Evolutionary conservation across 2,797 vertebrate species (phyloP), one percentile per base, ranked within the genome.

Genomic region (Ptychadena robeensis): DNA sequence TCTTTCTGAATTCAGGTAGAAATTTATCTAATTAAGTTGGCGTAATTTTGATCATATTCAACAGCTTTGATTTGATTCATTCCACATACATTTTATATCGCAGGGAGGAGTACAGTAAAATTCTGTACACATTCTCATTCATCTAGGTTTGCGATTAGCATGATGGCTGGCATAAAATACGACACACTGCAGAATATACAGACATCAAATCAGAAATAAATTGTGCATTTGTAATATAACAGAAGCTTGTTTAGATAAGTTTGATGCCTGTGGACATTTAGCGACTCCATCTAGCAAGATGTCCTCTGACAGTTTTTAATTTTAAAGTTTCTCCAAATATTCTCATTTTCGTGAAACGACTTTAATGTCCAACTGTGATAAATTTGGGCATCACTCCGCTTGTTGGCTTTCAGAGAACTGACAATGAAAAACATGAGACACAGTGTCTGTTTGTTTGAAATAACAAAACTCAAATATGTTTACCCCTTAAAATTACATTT

Each of bases 211-310:
- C 57, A 37, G 57, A 70, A 80, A 80, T 79, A 40, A 12, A 22
- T 53, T 53, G 18, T 53, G 22, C 44, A 53, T 61, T 61, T 70
- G 27, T 35, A 70, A 34, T 25, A 80, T 61, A 71, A 71, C 63
- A 71, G 68, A 31, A 31, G 65, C 64, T 68, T 53, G 40, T 67
- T 68, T 32, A 57, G 31, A 57, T 79, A 27, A 18, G 40, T n/a
- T 67, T 77, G 18, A 40, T 31, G 38, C 40, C 63, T 66, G 65
- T 35, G 75, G 75, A 78, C 75, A 68, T 66, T 68, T 79, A 65
- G 40, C 65, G 7, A 22, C 44, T 25, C 2, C 28, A 31, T 40
- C 76, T 44, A 72, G 68, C 65, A 79, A 68, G 44, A 67, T 59
- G 65, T 48, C 44, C 32, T 27, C 34, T 35, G 18, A 31, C 34